Evolutionary conservation across 2,797 vertebrate genomes (phyloP).

Genomic region (Danio albolineatus): DNA sequence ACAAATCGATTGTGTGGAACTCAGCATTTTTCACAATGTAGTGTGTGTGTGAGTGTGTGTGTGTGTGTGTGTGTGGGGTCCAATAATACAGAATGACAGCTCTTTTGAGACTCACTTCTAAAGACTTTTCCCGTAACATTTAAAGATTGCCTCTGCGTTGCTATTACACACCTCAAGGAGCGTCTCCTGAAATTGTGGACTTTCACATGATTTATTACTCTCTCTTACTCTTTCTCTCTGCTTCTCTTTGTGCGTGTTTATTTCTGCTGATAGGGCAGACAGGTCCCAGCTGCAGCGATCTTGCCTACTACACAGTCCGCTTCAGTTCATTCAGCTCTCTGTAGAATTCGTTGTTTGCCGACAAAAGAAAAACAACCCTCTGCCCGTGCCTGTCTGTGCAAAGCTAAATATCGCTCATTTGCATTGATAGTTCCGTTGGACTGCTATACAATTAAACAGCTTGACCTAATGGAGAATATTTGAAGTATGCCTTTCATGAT

Average conservation of each 20-base stretch:
- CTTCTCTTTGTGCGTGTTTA: not conserved
- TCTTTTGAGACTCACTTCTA: not conserved
- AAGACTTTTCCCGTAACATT: not conserved
- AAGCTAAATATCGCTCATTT: conserved; percentile 14
- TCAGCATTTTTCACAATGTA: too few species aligned
- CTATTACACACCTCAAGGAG: conserved; percentile 6
- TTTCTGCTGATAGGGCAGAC: conserved; percentile 47
- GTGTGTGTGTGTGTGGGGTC: too few species aligned
- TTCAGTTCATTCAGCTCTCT: conserved; percentile 52
- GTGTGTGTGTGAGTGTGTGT: too few species aligned
- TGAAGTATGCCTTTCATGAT: too few species aligned
- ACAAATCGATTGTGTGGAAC: too few species aligned
- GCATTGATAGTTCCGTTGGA: conserved; percentile 16
- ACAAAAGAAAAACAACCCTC: conserved; percentile 39
- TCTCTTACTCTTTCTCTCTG: not conserved
- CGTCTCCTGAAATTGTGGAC: not conserved
- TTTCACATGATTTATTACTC: not conserved
- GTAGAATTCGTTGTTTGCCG: conserved; percentile 42
- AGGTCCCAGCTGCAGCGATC: conserved; percentile 28
- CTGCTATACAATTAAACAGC: not conserved
- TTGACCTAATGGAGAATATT: not conserved
- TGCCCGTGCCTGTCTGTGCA: not conserved
- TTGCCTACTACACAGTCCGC: conserved; percentile 30
- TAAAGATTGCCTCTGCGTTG: not conserved
- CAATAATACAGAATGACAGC: not conserved